These are phyloP conservation scores for Telmatherina bonti DNA, from an alignment of 2,797 vertebrate species.

Conservation along the genomic window DNA sequence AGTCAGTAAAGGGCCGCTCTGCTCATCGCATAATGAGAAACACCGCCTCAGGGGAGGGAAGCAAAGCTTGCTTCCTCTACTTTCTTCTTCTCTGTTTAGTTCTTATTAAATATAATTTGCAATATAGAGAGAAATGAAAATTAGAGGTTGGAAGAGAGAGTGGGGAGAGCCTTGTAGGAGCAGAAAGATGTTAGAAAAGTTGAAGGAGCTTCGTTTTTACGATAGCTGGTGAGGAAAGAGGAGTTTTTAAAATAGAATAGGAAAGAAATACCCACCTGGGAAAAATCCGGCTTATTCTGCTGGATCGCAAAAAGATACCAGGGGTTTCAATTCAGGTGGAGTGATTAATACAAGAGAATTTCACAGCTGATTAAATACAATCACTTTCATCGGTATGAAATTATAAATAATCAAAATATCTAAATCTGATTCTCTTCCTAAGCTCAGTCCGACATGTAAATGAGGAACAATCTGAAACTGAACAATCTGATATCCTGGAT, in stretches of 20 bases:
- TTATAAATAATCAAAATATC: too few species aligned
- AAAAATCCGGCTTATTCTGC: too few species aligned
- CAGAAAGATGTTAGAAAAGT: constrained; percentile 3
- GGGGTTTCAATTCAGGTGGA: too few species aligned
- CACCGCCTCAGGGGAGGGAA: constrained; percentile 48
- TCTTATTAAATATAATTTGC: constrained; percentile 33
- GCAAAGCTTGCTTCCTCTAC: constrained; percentile 26
- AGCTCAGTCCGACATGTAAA: too few species aligned
- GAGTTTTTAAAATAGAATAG: not conserved
- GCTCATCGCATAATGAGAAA: constrained; percentile 63
- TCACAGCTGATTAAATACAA: too few species aligned
- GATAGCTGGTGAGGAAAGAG: not conserved
- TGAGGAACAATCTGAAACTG: too few species aligned
- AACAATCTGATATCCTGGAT: too few species aligned
- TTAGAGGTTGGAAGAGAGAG: not conserved
- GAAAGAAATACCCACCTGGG: too few species aligned
- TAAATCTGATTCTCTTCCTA: too few species aligned
- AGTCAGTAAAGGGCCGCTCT: constrained; percentile 50
- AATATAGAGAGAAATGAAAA: not conserved
- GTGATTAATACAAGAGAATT: too few species aligned
- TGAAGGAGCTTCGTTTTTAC: not conserved
- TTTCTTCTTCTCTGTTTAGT: constrained; percentile 35
- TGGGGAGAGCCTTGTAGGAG: not conserved
- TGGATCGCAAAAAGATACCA: too few species aligned
- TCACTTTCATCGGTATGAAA: too few species aligned